Percentiles rank a stretch among this genome's conserved stretches.
Evolutionary conservation across 2,797 vertebrate species (phyloP).

Genomic region (Telmatherina bonti): DNA sequence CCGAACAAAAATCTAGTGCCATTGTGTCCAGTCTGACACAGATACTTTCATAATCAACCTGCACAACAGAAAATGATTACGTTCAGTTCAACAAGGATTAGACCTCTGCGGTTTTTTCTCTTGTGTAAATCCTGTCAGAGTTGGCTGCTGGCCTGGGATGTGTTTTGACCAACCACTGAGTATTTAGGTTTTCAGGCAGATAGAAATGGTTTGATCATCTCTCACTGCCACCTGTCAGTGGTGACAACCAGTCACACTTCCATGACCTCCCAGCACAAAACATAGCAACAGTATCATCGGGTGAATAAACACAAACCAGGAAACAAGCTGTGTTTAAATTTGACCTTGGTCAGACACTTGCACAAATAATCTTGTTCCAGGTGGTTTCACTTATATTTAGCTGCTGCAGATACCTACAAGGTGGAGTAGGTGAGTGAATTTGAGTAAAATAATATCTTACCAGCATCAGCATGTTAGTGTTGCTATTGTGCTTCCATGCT

Average conservation of each 20-base stretch:
- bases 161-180: slow-evolving; percentile 37
- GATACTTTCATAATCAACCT: slow-evolving; percentile 48
- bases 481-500: too few species aligned
- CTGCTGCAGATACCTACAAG: too few species aligned
- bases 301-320: too few species aligned
- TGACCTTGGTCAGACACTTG: too few species aligned
- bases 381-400: too few species aligned
- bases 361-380: too few species aligned
- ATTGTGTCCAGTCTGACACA: slow-evolving; percentile 25
- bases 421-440: too few species aligned
- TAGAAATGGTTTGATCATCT: slow-evolving; percentile 49
- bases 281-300: slow-evolving; percentile 33
- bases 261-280: slow-evolving; percentile 59
- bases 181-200: slow-evolving; percentile 17
- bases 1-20: slow-evolving; percentile 1
- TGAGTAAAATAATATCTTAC: too few species aligned
- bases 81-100: slow-evolving; percentile 56
- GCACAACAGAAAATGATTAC: slow-evolving; percentile 42
- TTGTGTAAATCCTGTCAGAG: slow-evolving; percentile 55
- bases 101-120: slow-evolving; percentile 18
- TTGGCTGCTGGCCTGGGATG: slow-evolving; percentile 30
- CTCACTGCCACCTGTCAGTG: slow-evolving; percentile 57
- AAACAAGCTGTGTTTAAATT: too few species aligned
- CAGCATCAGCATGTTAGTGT: too few species aligned
- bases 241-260: slow-evolving; percentile 60